Evolutionary conservation across 2,797 vertebrate genomes (phyloP), one percentile per base, ranked within the genome.

Genomic region (Sebastolobus altivelis): DNA sequence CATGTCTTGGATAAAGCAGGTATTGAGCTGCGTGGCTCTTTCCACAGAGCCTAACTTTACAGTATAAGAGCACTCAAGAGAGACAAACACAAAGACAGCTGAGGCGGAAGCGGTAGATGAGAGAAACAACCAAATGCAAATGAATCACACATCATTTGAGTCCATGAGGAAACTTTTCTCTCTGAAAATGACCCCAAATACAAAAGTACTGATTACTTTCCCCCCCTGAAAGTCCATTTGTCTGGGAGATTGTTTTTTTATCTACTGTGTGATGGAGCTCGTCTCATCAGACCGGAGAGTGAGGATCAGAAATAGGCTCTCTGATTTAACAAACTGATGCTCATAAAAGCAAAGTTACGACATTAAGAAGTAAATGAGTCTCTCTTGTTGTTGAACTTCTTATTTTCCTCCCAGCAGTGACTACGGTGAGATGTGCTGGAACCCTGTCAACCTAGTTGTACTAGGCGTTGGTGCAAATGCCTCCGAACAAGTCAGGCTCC

Each of bases 141-240:
- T 88, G 83, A 87, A 75, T 89, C 80, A 84, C 78, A 61, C 69
- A 67, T 8, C 71, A 76, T 82, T 72, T 78, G 52, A 86, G 72
- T 65, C 29, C 8, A 11, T 3, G 8, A 63, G 77, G 35, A 70
- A 83, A 87, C 31, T 54, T 60, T 76, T 68, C 40, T 79, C 14
- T 73, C 65, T 74, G 56, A 78, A 79, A 85, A 88, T 66, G 46
- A 72, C 22, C 72, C 58, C 31, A 46, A n/a, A 78, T 11, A 76
- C 73, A 25, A 65, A 78, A 77, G 72, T 61, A 75, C 55, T 75
- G 66, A 87, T 88, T 86, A 76, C 75, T 60, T 77, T 52, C 33
- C 31, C 46, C 46, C 35, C n/a, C 61, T 33, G 37, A 72, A 80
- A 75, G 75, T 79, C 67, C 55, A 85, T 85, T 83, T 83, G 72